phyloP scores from a whole-genome alignment of 2,113 vertebrate genomes.

The Halichoerus grypus region DNA sequence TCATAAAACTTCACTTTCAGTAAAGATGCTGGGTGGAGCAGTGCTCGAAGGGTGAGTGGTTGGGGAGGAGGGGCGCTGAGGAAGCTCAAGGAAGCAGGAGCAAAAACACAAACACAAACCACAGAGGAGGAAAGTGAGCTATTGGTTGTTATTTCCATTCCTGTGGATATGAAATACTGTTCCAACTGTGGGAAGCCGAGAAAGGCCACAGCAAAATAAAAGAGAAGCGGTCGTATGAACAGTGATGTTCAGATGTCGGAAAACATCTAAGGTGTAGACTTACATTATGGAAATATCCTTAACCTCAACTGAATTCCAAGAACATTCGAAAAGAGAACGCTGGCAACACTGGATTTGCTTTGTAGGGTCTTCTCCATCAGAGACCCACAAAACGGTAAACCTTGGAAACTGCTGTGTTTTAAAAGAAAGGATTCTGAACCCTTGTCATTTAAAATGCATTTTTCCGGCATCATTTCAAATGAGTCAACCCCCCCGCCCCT shows the following conservation, averaged over 20 bases:
- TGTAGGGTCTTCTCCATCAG: slow-evolving; percentile 69
- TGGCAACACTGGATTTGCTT: slow-evolving; percentile 55
- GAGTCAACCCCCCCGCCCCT: slow-evolving; percentile 44
- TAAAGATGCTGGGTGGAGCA: slow-evolving; percentile 44
- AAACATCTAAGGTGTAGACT: slow-evolving; percentile 69
- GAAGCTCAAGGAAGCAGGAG: slow-evolving; percentile 64
- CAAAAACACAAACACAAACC: slow-evolving; percentile 76
- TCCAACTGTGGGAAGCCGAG: slow-evolving; percentile 63
- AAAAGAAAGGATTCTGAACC: slow-evolving; percentile 59
- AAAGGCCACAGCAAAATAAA: slow-evolving; percentile 75
- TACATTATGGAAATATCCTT: slow-evolving; percentile 76
- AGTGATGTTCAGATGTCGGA: slow-evolving; percentile 74
- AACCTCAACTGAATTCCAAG: slow-evolving; percentile 69
- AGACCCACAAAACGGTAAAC: slow-evolving; percentile 79
- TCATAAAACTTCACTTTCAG: slow-evolving; percentile 8
- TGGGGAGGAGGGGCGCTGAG: not conserved
- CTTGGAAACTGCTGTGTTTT: slow-evolving; percentile 68
- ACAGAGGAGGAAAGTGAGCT: slow-evolving; percentile 75
- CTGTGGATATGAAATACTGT: slow-evolving; percentile 76
- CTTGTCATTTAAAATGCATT: slow-evolving; percentile 70
- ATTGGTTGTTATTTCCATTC: slow-evolving; percentile 82
- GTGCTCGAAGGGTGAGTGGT: not conserved
- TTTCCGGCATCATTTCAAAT: slow-evolving; percentile 68
- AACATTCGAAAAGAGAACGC: not conserved
- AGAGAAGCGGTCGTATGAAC: slow-evolving; percentile 49